Evolutionary conservation across 1,140 invertebrate genomes (phyloP).

Genomic region (Brachionus sp.): DNA sequence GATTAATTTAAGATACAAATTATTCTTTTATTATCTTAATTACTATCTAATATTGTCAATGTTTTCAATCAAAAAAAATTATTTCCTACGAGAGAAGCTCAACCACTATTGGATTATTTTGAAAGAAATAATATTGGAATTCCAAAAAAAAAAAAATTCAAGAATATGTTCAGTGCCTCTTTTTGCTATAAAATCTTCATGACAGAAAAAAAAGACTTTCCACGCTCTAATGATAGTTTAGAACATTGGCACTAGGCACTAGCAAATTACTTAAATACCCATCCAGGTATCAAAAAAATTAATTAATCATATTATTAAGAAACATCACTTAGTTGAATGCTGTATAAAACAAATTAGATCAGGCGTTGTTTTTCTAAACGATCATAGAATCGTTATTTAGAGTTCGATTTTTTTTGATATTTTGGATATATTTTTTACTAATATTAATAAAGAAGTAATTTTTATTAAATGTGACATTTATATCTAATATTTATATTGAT

Average conservation of each 20-base stretch:
- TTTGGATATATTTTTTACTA: not conserved
- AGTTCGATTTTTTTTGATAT: not conserved
- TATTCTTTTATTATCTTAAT: not conserved
- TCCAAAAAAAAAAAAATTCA: not conserved
- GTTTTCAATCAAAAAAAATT: not conserved
- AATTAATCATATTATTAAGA: not conserved
- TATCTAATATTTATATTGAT: no score
- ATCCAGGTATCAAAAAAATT: not conserved
- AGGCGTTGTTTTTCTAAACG: not conserved
- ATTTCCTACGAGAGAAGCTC: not conserved
- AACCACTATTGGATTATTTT: not conserved
- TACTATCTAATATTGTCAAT: not conserved
- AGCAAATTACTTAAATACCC: not conserved
- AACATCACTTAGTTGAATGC: not conserved
- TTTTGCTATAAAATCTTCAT: not conserved
- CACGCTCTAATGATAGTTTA: not conserved
- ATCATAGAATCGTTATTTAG: not conserved
- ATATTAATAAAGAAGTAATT: not conserved
- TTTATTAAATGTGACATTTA: no score
- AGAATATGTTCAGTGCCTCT: not conserved
- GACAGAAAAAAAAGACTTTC: not conserved
- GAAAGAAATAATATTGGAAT: not conserved
- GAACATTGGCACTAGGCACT: not conserved
- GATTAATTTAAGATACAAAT: no score
- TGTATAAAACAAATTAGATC: not conserved